phyloP scores from a whole-genome alignment of 2,888 invertebrate genomes.

The Entomobrya multifasciata region DNA sequence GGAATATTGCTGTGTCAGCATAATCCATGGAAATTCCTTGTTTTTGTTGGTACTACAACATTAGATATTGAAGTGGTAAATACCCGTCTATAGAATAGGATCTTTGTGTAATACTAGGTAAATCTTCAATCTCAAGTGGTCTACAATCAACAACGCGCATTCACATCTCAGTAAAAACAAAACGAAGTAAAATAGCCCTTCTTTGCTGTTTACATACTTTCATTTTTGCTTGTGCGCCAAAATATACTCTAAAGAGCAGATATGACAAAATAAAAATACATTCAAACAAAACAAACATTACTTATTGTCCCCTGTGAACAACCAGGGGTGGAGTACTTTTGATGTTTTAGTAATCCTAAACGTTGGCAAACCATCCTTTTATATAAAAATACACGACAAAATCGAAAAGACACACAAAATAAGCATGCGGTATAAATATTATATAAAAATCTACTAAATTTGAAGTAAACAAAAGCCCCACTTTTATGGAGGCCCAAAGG shows the following conservation, averaged over 20 bases:
- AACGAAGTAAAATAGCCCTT: no score
- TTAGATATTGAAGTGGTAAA: not conserved
- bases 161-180: not conserved
- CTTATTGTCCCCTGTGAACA: not conserved
- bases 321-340: not conserved
- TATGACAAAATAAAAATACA: not conserved
- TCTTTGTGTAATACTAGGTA: not conserved
- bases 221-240: not conserved
- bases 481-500: slow-evolving; percentile 35
- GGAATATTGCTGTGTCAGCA: not conserved
- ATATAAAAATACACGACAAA: not conserved
- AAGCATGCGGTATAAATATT: not conserved
- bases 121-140: slow-evolving; percentile 11
- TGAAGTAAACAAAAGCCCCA: not conserved
- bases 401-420: slow-evolving; percentile 1
- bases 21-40: not conserved
- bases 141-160: slow-evolving; percentile 6
- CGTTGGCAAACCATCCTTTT: not conserved
- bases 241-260: not conserved
- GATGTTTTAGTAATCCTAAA: not conserved
- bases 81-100: no score
- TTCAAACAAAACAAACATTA: slow-evolving; percentile 9
- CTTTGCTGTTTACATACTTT: no score
- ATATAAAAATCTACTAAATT: not conserved
- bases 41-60: not conserved